Conservation (phyloP, 1,140 invertebrate genomes). For the Penaeus chinensis region DNA sequence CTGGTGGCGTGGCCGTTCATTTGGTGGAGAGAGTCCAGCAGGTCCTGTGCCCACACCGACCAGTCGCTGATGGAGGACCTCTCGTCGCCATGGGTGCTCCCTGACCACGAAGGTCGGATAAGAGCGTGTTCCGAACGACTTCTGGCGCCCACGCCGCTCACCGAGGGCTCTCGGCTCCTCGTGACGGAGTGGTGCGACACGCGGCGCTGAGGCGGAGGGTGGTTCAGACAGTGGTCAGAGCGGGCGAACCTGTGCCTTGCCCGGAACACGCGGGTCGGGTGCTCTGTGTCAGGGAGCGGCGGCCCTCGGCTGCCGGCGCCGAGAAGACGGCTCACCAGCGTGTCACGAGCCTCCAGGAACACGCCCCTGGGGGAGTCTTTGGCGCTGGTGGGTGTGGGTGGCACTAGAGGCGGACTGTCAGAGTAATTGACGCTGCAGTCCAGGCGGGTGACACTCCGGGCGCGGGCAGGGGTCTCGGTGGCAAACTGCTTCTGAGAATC, state of each 20-base stretch:
- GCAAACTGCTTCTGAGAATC: not conserved
- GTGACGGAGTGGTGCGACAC: slow-evolving; percentile 32
- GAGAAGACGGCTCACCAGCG: slow-evolving; percentile 50
- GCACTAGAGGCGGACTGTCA: slow-evolving; percentile 50
- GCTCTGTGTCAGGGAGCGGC: slow-evolving; percentile 56
- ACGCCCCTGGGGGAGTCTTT: slow-evolving; percentile 54
- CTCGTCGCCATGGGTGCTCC: not conserved
- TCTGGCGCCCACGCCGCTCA: slow-evolving; percentile 33
- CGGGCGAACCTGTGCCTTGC: slow-evolving; percentile 51
- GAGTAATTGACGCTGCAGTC: slow-evolving; percentile 63
- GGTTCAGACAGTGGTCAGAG: slow-evolving; percentile 48
- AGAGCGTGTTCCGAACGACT: slow-evolving; percentile 46
- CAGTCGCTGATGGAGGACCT: slow-evolving; percentile 21
- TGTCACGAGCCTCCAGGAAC: slow-evolving; percentile 52
- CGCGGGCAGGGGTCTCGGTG: slow-evolving; percentile 15
- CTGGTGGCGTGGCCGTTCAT: slow-evolving; percentile 37
- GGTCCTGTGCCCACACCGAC: slow-evolving; percentile 54
- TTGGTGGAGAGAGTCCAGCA: slow-evolving; percentile 55
- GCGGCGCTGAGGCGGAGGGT: slow-evolving; percentile 33
- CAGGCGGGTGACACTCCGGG: slow-evolving; percentile 49
- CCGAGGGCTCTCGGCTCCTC: slow-evolving; percentile 9
- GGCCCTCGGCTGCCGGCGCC: slow-evolving; percentile 44
- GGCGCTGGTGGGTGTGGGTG: not conserved
- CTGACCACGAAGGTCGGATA: slow-evolving; percentile 26
- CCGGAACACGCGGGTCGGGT: slow-evolving; percentile 50